Conservation (phyloP, 2,888 invertebrate species). For the Nemurella pictetii region DNA sequence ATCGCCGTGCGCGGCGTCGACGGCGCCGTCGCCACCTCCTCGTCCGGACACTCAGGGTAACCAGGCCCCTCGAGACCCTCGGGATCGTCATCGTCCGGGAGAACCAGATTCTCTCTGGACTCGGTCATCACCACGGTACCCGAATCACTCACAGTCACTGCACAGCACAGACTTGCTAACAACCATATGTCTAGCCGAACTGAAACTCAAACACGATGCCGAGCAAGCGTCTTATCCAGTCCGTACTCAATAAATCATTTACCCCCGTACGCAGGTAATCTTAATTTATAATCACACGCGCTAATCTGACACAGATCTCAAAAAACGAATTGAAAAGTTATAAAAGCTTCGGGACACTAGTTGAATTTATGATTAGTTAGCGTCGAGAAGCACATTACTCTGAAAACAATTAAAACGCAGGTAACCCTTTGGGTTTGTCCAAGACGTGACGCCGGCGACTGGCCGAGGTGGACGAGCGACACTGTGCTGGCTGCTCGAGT, state of each 20-base stretch:
- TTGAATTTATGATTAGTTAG: constrained; percentile 4
- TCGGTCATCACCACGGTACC: background rate
- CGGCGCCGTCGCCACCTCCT: constrained; percentile 31
- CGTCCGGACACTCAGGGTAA: background rate
- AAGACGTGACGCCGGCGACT: background rate
- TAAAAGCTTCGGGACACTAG: constrained; percentile 6
- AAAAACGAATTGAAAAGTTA: constrained; percentile 16
- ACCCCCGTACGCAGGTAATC: background rate
- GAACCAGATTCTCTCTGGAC: background rate
- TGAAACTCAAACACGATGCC: background rate
- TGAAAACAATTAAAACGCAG: background rate
- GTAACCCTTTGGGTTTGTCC: background rate
- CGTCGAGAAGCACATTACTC: too few species aligned
- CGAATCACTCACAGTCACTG: constrained; percentile 5
- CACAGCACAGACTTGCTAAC: background rate
- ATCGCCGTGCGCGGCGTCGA: constrained; percentile 43
- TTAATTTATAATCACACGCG: constrained; percentile 9
- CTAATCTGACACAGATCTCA: constrained; percentile 23
- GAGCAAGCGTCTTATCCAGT: background rate
- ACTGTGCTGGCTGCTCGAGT: background rate
- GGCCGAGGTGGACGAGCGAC: background rate
- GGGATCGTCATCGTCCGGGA: constrained; percentile 14
- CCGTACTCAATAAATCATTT: constrained; percentile 3
- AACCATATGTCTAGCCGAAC: constrained; percentile 3
- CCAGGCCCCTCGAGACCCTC: background rate